Conservation (phyloP, 2,113 vertebrate species). For the Rhabdornis inornatus region DNA sequence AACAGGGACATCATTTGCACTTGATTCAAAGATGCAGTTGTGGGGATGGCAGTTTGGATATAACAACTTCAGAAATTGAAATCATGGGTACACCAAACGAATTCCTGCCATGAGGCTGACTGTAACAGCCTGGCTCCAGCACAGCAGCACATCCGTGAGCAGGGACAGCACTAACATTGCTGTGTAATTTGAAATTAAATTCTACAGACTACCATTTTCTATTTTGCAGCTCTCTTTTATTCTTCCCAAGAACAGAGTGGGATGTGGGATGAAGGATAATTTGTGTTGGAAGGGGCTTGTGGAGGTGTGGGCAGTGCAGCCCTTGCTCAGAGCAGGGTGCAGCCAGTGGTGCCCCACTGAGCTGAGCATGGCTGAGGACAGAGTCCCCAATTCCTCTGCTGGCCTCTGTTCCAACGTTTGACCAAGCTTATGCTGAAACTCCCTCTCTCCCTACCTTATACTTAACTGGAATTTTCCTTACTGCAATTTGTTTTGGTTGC, state of each 20-base stretch:
- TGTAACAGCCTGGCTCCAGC: neutral
- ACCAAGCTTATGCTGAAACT: neutral
- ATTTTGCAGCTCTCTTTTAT: neutral
- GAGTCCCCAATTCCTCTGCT: neutral
- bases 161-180: neutral
- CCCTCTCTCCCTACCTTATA: neutral
- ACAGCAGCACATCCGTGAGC: no score
- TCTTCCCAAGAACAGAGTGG: neutral
- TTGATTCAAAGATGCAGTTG: neutral
- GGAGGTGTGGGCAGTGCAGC: neutral
- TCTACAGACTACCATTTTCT: neutral
- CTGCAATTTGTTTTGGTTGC: neutral
- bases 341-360: neutral
- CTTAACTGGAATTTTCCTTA: neutral
- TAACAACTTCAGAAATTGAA: neutral
- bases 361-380: neutral
- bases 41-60: neutral
- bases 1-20: neutral
- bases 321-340: neutral
- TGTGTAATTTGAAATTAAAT: neutral
- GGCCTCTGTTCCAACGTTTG: neutral
- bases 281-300: neutral
- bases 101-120: accelerated
- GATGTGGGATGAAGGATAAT: neutral
- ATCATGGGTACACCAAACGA: neutral